A percentile compares a stretch with the other conserved stretches of the same genome.
phyloP scores from a whole-genome alignment of 2,797 vertebrate genomes.

The Chelon labrosus region DNA sequence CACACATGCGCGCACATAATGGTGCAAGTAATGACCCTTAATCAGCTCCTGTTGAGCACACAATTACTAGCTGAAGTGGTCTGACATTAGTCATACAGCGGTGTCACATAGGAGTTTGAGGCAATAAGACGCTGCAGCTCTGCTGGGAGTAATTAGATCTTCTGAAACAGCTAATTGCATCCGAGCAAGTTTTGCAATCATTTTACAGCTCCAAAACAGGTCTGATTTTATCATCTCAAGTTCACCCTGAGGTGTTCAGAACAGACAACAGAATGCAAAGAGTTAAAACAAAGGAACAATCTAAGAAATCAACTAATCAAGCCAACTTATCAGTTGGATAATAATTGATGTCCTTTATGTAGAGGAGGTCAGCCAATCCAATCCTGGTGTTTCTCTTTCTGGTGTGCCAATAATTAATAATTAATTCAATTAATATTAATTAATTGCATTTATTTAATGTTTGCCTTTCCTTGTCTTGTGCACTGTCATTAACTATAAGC shows the following conservation, averaged over 20 bases:
- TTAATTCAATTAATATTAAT: no score
- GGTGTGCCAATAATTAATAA: neutral
- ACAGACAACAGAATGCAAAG: neutral
- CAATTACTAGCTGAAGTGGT: constrained; percentile 59
- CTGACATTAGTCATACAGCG: constrained; percentile 58
- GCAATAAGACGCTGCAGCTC: constrained; percentile 21
- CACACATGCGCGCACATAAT: constrained; percentile 33
- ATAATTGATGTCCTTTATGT: no score
- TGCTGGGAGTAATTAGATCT: constrained; percentile 43
- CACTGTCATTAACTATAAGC: no score
- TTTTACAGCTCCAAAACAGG: constrained; percentile 9
- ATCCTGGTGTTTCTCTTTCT: neutral
- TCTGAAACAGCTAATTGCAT: constrained; percentile 9
- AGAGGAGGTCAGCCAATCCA: no score
- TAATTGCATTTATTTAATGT: no score
- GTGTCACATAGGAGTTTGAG: constrained; percentile 30
- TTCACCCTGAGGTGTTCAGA: constrained; percentile 1
- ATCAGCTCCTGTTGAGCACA: constrained; percentile 66
- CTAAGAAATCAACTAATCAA: no score
- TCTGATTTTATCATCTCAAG: neutral
- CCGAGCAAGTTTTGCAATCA: constrained; percentile 23
- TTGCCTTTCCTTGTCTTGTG: no score
- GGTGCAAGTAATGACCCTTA: constrained; percentile 56
- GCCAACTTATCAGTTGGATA: no score
- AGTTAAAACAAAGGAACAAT: neutral